Conservation (phyloP, 2,888 invertebrate species). For the Dorcus parallelipipedus region DNA sequence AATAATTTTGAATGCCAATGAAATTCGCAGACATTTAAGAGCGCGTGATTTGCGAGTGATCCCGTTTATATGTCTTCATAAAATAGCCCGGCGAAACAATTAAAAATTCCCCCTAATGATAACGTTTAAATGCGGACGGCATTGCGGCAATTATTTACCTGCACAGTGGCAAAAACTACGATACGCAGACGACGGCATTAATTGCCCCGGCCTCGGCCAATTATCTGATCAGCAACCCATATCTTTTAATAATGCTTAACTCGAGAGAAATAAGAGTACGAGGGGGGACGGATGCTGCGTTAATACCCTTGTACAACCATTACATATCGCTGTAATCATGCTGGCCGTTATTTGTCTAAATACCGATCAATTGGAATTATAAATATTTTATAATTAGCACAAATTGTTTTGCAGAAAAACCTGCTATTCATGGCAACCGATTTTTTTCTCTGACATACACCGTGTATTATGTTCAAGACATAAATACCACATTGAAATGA, state of each 20-base stretch:
- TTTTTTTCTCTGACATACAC: too few species aligned
- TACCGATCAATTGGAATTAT: too few species aligned
- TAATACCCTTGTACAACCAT: conserved; percentile 8
- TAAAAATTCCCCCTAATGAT: conserved; percentile 38
- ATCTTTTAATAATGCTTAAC: conserved; percentile 15
- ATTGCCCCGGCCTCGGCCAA: conserved; percentile 37
- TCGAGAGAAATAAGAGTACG: not conserved
- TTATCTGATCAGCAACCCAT: conserved; percentile 32
- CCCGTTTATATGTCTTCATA: conserved; percentile 44
- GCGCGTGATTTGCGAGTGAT: conserved; percentile 28
- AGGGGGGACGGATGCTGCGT: conserved; percentile 1
- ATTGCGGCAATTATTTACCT: conserved; percentile 35
- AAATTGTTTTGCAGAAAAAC: not conserved
- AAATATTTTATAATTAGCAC: not conserved
- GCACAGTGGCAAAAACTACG: conserved; percentile 36
- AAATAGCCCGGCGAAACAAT: conserved; percentile 32
- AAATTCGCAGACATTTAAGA: conserved; percentile 25
- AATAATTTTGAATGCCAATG: conserved; percentile 19
- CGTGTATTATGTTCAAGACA: too few species aligned
- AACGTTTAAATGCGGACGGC: conserved; percentile 41
- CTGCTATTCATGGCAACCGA: too few species aligned
- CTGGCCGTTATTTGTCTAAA: too few species aligned
- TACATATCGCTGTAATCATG: too few species aligned
- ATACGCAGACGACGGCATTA: conserved; percentile 36
- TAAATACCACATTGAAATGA: too few species aligned